A percentile compares a stretch with the other conserved stretches of the same genome.
Conservation (phyloP, 1,140 invertebrate genomes). For the Heliconius hewitsoni region DNA sequence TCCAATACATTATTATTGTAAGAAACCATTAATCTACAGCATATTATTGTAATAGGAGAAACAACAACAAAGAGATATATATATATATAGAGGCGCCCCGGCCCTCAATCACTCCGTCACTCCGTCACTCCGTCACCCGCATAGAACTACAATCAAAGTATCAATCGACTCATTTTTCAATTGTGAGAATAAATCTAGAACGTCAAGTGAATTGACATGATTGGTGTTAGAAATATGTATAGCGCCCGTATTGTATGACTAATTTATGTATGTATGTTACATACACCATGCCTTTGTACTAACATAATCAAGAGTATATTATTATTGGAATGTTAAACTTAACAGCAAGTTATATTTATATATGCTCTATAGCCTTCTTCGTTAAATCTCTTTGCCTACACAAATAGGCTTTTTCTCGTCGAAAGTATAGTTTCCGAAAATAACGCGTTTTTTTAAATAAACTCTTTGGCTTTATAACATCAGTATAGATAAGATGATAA, state of each 20-base stretch:
- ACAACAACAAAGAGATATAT: background rate
- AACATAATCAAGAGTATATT: background rate
- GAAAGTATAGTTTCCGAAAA: too few relatives aligned
- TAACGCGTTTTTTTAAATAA: too few relatives aligned
- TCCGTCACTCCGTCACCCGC: background rate
- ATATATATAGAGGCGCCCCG: background rate
- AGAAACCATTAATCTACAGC: background rate
- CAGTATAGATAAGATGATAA: too few relatives aligned
- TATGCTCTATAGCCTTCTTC: too few relatives aligned
- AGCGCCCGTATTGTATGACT: background rate
- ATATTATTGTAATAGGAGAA: background rate
- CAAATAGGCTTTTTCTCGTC: too few relatives aligned
- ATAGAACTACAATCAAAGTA: background rate
- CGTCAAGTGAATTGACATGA: background rate
- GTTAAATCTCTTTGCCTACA: too few relatives aligned
- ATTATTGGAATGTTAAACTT: background rate
- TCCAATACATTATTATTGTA: too few relatives aligned
- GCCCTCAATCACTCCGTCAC: background rate
- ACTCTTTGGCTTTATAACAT: too few relatives aligned
- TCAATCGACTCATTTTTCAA: conserved; percentile 7
- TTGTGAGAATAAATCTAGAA: background rate
- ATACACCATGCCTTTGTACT: too few relatives aligned
- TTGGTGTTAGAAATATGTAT: background rate
- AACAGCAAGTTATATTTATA: too few relatives aligned
- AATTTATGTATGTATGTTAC: background rate